These are phyloP conservation scores for Brachirus orientalis DNA, from an alignment of 2,113 vertebrate genomes.

Conservation along the genomic window DNA sequence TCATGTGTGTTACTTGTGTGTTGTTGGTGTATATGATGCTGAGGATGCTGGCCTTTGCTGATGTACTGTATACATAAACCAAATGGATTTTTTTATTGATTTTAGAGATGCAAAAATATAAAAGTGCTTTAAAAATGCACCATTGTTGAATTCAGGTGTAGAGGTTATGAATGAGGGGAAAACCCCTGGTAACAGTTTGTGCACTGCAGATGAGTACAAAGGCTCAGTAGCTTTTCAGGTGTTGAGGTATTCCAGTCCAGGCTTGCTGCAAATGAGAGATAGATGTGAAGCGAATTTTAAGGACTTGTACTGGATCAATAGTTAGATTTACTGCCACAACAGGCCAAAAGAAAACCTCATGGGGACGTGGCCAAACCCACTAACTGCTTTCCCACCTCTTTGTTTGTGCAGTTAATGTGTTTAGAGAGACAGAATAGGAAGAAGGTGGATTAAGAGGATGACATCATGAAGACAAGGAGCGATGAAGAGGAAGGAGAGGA, in stretches of 20 bases:
- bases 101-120: background rate
- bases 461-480: constrained; percentile 64
- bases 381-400: constrained; percentile 40
- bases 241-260: constrained; percentile 50
- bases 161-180: constrained; percentile 18
- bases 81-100: constrained; percentile 2
- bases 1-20: background rate
- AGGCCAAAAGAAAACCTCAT: background rate
- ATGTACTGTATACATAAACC: background rate
- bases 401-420: constrained; percentile 42
- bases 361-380: background rate
- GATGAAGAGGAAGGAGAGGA: constrained; percentile 44
- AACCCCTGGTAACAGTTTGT: constrained; percentile 22
- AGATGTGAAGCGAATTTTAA: constrained; percentile 42
- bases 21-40: constrained; percentile 6
- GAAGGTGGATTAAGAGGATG: constrained; percentile 57
- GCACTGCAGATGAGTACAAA: constrained; percentile 50
- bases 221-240: constrained; percentile 31
- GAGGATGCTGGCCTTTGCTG: constrained; percentile 11
- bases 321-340: constrained; percentile 15
- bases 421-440: constrained; percentile 43
- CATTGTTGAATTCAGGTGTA: background rate
- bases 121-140: background rate
- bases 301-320: constrained; percentile 7
- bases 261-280: constrained; percentile 10